Percentiles rank a stretch among this genome's conserved stretches.
phyloP scores from a whole-genome alignment of 2,888 invertebrate species.

The Drosophila suboccidentalis region DNA sequence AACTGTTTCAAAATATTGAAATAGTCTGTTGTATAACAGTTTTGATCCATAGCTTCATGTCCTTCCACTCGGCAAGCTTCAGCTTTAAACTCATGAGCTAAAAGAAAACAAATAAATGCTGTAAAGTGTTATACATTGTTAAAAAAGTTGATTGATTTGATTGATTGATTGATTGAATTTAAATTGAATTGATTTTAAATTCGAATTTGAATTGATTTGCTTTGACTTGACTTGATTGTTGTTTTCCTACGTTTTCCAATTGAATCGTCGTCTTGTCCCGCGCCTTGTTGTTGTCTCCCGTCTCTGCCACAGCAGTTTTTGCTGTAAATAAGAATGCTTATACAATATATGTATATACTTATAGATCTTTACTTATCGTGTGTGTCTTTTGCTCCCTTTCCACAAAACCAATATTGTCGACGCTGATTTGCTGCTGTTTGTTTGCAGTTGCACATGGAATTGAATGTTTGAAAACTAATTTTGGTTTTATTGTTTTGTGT shows the following conservation, averaged over 20 bases:
- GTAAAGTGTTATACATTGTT: constrained; percentile 29
- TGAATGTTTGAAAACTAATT: constrained; percentile 12
- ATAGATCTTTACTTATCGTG: constrained; percentile 4
- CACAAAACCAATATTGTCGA: neutral
- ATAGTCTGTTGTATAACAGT: neutral
- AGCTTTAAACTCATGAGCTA: constrained; percentile 17
- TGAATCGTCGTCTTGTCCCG: constrained; percentile 9
- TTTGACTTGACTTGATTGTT: constrained; percentile 48
- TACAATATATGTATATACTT: constrained; percentile 3
- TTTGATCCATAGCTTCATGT: neutral
- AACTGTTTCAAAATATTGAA: neutral
- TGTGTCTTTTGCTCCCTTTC: constrained; percentile 2
- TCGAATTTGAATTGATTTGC: constrained; percentile 34
- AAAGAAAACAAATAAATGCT: neutral
- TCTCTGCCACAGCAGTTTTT: constrained; percentile 2
- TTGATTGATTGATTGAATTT: constrained; percentile 24
- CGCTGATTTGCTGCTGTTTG: neutral
- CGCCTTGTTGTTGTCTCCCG: constrained; percentile 15
- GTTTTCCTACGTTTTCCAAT: constrained; percentile 15
- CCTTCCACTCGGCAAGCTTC: neutral
- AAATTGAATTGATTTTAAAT: constrained; percentile 30
- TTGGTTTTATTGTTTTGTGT: constrained; percentile 19
- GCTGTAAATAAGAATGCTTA: constrained; percentile 14
- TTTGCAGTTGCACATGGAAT: neutral
- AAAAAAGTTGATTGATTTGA: constrained; percentile 32